These are phyloP conservation scores for Lymantria dispar DNA, from an alignment of 2,888 invertebrate species.

Conservation along the genomic window DNA sequence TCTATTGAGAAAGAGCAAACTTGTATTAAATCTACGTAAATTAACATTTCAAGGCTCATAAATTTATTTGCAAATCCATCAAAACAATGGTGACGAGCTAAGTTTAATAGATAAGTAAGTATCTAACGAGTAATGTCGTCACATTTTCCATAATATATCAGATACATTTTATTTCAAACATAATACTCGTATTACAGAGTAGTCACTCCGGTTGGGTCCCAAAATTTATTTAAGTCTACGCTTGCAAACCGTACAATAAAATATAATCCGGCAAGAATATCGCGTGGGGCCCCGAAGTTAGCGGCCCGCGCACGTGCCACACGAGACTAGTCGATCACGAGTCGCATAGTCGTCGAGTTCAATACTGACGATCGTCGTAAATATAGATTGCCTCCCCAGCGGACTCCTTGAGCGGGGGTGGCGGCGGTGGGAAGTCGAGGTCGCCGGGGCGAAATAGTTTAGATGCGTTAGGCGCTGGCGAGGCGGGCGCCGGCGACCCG, in stretches of 20 bases:
- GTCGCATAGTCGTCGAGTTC: conserved; percentile 37
- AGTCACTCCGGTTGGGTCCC: conserved; percentile 69
- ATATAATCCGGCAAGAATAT: conserved; percentile 35
- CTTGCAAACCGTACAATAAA: conserved; percentile 37
- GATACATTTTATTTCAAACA: conserved; percentile 32
- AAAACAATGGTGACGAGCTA: conserved; percentile 27
- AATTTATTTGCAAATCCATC: conserved; percentile 45
- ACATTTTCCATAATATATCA: conserved; percentile 23
- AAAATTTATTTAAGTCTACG: conserved; percentile 50
- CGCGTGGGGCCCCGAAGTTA: conserved; percentile 10
- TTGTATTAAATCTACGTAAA: conserved; percentile 51
- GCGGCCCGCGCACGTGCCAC: conserved; percentile 15
- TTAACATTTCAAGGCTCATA: conserved; percentile 47
- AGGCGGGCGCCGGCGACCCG: conserved; percentile 70
- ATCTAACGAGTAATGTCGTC: conserved; percentile 14
- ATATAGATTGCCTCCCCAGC: conserved; percentile 86
- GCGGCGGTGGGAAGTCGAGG: conserved; percentile 70
- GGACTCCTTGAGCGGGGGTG: conserved; percentile 82
- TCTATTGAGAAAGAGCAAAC: conserved; percentile 57
- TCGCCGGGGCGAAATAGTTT: conserved; percentile 75
- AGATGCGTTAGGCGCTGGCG: conserved; percentile 76
- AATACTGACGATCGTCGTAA: conserved; percentile 75
- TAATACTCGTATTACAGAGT: conserved; percentile 28
- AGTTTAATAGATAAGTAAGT: conserved; percentile 16
- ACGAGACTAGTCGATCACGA: conserved; percentile 42